These are phyloP conservation scores for Nycticorax nycticorax DNA, from an alignment of 2,113 vertebrate genomes.

Conservation along the genomic window DNA sequence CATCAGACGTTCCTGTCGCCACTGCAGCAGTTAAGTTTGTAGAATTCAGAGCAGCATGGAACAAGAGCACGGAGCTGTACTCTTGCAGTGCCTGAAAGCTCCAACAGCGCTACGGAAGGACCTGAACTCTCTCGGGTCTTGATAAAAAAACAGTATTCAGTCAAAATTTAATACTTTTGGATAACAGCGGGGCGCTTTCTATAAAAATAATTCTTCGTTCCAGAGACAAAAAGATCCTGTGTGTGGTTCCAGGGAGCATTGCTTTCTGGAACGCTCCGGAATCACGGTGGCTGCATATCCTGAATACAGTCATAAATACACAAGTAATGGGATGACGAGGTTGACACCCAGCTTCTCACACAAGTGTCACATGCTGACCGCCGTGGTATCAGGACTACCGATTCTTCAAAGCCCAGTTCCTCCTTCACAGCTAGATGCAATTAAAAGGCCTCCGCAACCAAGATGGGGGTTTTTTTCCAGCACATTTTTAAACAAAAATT, in stretches of 20 bases:
- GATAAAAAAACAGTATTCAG: neutral
- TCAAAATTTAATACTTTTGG: neutral
- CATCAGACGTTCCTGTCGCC: neutral
- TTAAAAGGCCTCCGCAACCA: neutral
- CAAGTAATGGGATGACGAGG: fast-evolving
- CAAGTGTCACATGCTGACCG: neutral
- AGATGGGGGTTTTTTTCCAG: neutral
- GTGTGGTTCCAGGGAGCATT: neutral
- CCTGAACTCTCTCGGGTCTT: neutral
- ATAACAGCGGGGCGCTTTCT: neutral
- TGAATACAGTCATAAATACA: neutral
- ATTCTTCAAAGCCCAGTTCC: neutral
- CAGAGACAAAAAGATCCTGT: neutral
- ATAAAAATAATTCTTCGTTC: neutral
- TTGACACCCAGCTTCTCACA: neutral
- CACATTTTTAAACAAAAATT: neutral
- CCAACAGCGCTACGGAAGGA: neutral
- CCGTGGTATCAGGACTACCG: fast-evolving
- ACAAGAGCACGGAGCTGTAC: neutral
- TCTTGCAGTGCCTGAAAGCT: neutral
- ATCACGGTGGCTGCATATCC: neutral
- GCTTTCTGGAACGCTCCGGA: neutral
- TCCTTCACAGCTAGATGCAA: neutral
- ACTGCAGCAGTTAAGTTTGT: neutral
- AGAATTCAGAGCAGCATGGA: neutral